Base-by-base conservation (phyloP, 2,797 vertebrate species). In the Myiotriccus ornatus region DNA sequence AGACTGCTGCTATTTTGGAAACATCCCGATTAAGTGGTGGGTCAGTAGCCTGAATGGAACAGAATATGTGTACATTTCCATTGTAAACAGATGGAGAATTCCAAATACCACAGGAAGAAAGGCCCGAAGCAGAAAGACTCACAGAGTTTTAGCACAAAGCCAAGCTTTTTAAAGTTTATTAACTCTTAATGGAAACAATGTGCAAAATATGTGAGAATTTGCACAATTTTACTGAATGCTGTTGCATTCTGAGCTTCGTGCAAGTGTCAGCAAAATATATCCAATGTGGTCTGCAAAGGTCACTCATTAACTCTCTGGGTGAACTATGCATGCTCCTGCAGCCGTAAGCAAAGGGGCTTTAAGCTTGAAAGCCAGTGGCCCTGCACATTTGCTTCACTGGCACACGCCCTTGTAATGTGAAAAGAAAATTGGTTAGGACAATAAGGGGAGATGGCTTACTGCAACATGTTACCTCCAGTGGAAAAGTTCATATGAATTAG, bases 71-170 rank as follows among this genome's bases (percentile, higher is more conserved):
- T 88, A 46, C 2, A 0, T 49, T 90, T 90, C 59, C 56, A 37
- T 57, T 93, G 70, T 94, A 93, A 96, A 93, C 67, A 90, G 55
- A 67, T 81, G 80, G 62, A 92, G 80, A 68, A 84, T 88, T 95
- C 83, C 80, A 87, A 81, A 84, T 92, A 49, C 57, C 44, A 23
- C 69, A 78, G 67, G 86, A 92, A 83, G 79, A 86, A 74, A 22
- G 57, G 37, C 53, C 73, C 53, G 62, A 77, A 91, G 89, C 65
- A 93, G 69, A 67, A 68, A 93, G 34, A 35, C 49, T 88, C 50
- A 6, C 1, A 1, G 23, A 52, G 65, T 53, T 94, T 86, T 67
- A 86, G 43, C 37, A 34, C 62, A 73, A 83, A 87, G 64, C 18
- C 77, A 88, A 78, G 50, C 4, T 57, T 56, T 84, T 65, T 74